Evolutionary conservation across 2,888 invertebrate genomes (phyloP).

Genomic region (Phalangium opilio): DNA sequence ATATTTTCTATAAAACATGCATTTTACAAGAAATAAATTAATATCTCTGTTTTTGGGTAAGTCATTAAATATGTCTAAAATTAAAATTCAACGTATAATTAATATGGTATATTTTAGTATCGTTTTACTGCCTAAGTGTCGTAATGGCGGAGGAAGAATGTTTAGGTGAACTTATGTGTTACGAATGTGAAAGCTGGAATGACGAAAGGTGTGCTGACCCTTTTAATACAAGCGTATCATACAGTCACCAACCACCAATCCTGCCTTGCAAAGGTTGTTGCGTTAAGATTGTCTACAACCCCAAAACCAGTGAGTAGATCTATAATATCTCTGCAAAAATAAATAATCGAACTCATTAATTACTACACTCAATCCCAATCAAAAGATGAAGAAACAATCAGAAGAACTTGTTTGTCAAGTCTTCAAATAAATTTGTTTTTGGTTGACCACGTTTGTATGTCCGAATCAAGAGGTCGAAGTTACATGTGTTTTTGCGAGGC

Average conservation of each 20-base stretch:
- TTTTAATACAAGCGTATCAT: constrained; percentile 50
- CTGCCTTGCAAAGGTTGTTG: constrained; percentile 83
- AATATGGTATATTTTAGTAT: no score
- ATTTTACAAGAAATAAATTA: no score
- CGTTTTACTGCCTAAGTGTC: no score
- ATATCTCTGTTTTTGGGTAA: no score
- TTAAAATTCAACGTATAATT: no score
- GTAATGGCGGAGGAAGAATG: no score
- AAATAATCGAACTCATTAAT: no score
- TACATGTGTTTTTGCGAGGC: constrained; percentile 98
- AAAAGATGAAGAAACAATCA: constrained; percentile 36
- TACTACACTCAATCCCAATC: no score
- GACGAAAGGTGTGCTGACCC: constrained; percentile 80
- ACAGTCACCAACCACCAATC: constrained; percentile 73
- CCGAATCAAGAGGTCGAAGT: constrained; percentile 93
- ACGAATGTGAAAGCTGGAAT: constrained; percentile 86
- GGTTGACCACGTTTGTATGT: constrained; percentile 98
- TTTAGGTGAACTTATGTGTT: constrained; percentile 39
- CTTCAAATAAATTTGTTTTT: constrained; percentile 90
- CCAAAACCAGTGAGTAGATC: constrained; percentile 73
- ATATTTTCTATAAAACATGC: no score
- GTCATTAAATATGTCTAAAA: no score
- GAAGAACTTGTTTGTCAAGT: constrained; percentile 81
- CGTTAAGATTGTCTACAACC: constrained; percentile 86
- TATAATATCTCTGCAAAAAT: no score